Evolutionary conservation across 2,888 invertebrate species (phyloP).

Genomic region (Chrysolina americana): DNA sequence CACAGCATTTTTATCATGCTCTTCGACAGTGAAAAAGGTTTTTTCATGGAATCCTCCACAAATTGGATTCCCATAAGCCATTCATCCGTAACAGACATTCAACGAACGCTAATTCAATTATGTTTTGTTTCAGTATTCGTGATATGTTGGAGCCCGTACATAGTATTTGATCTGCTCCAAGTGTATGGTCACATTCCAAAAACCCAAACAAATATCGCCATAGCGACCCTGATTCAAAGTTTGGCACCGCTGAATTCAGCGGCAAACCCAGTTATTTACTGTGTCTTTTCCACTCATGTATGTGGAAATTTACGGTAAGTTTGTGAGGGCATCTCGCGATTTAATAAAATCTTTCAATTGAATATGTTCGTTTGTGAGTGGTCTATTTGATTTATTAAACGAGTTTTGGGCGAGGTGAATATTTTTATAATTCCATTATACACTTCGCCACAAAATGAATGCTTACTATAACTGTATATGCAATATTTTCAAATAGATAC

Average conservation of each 20-base stretch:
- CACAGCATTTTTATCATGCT: neutral
- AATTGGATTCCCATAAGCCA: neutral
- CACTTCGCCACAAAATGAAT: no score
- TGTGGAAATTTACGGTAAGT: constrained; percentile 87
- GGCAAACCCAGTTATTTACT: constrained; percentile 96
- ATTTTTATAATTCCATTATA: no score
- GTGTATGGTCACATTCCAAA: constrained; percentile 89
- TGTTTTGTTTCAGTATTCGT: constrained; percentile 83
- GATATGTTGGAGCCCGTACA: constrained; percentile 96
- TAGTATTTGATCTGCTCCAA: constrained; percentile 92
- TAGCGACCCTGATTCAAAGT: constrained; percentile 95
- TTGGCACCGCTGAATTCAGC: constrained; percentile 94
- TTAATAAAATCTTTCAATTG: no score
- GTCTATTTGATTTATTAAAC: no score
- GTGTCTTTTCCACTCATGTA: constrained; percentile 92
- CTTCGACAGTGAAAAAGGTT: neutral
- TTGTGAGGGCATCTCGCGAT: neutral
- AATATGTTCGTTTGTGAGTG: no score
- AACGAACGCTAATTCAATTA: constrained; percentile 8
- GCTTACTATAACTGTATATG: no score
- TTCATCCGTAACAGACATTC: neutral
- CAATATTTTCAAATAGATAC: no score
- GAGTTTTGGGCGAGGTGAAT: no score
- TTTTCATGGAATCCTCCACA: neutral
- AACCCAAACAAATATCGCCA: constrained; percentile 86